phyloP scores from a whole-genome alignment of 2,113 vertebrate genomes.

The Brienomyrus brachyistius region DNA sequence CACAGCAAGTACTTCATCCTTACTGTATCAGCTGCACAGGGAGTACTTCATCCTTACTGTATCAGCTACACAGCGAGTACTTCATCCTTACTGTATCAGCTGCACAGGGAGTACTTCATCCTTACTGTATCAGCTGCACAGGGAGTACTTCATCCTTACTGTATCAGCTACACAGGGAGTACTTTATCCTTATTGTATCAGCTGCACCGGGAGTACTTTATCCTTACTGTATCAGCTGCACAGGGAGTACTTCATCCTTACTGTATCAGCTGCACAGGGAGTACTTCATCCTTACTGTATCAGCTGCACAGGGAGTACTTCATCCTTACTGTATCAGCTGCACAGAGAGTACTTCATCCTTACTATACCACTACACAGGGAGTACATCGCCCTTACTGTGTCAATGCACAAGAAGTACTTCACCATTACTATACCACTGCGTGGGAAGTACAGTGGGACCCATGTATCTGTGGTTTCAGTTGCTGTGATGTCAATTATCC shows the following conservation, averaged over 20 bases:
- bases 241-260: neutral
- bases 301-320: neutral
- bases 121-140: neutral
- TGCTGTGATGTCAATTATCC: no score
- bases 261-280: neutral
- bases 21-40: neutral
- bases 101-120: neutral
- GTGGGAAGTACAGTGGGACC: no score
- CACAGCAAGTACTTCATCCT: neutral
- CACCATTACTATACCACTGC: neutral
- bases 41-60: neutral
- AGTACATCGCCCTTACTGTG: neutral
- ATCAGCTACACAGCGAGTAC: neutral
- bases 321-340: neutral
- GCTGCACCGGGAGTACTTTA: neutral
- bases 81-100: neutral
- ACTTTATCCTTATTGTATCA: neutral
- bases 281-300: neutral
- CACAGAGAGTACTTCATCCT: neutral
- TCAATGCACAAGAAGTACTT: neutral
- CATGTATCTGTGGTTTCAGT: no score
- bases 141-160: neutral
- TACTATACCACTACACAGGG: no score
- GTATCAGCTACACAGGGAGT: neutral
- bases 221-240: neutral